Evolutionary conservation across 2,888 invertebrate genomes (phyloP), one percentile per base, ranked within the genome.

Genomic region (Sinohyriopsis cumingii): DNA sequence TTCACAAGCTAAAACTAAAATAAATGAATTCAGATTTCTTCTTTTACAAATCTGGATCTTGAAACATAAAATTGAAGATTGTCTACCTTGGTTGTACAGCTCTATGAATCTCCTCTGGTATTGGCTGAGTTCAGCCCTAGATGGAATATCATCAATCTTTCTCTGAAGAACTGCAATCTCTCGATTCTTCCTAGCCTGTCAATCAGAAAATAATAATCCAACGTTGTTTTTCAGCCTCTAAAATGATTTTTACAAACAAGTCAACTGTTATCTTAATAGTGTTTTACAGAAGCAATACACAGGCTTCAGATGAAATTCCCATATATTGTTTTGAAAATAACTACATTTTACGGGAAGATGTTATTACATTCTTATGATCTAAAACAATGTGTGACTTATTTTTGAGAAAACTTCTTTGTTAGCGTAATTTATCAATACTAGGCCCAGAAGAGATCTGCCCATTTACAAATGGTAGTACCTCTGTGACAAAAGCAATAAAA

Each of bases 61-160:
- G n/a, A 22, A 57, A 20, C 18, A 22, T 19, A 55, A n/a, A 53
- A 12, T 19, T 45, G 5, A 54, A 45, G 28, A 20, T 25, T 25
- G 63, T 82, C 64, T 77, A 92, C 92, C 89, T 87, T 92, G 97
- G 91, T 97, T 96, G 88, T 98, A 98, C 15, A 99, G 93, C 91
- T 99, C 99, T 84, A 98, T 93, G 90, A 99, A 99, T 82, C 99
- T 92, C 85, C 95, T 93, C 89, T 99, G 98, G 90, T 99, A 99
- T 88, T 99, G 99, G 67, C 95, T 93, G 67, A 99, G 91, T 89
- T 99, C 99, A 0, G 96, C 95, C 72, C 97, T 93, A 55, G 96
- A 95, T 0, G 99, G 99, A 69, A 97, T 94, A 85, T 97, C 96
- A 88, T 99, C 99, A 69, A 98, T 91, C 85, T 95, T 95, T 45